phyloP scores from a whole-genome alignment of 2,888 invertebrate species.

The Rotaria socialis region DNA sequence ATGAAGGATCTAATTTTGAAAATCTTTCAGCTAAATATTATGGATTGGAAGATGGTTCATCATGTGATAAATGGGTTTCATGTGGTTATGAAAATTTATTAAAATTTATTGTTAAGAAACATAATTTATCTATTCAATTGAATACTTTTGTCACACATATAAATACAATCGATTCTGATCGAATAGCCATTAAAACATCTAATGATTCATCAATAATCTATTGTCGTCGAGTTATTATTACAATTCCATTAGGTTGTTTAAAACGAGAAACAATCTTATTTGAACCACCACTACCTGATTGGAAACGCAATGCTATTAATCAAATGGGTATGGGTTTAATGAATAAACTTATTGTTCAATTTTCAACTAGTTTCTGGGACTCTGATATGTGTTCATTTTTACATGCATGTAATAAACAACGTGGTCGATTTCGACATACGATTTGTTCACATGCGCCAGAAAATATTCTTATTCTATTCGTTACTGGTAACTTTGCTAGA shows the following conservation, averaged over 20 bases:
- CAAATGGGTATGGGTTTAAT: constrained; percentile 17
- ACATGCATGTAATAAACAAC: background rate
- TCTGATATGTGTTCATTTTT: background rate
- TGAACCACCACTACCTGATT: background rate
- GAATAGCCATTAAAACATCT: background rate
- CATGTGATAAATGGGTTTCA: background rate
- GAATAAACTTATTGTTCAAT: constrained; percentile 23
- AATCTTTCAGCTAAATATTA: background rate
- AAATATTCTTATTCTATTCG: background rate
- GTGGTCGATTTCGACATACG: background rate
- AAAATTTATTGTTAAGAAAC: background rate
- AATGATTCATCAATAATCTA: background rate
- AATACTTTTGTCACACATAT: background rate
- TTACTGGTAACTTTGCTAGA: background rate
- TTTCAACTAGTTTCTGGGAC: background rate
- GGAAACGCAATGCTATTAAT: background rate
- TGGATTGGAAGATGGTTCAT: background rate
- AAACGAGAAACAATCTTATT: constrained; percentile 11
- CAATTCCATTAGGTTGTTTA: constrained; percentile 33
- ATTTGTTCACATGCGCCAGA: background rate
- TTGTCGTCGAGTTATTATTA: background rate
- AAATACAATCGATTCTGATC: background rate
- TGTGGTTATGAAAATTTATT: constrained; percentile 2
- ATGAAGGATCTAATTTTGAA: background rate
- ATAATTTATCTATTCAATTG: background rate